A percentile compares a stretch with the other conserved stretches of the same genome.
Conservation (phyloP, 2,113 vertebrate species). For the Hippocampus abdominalis region DNA sequence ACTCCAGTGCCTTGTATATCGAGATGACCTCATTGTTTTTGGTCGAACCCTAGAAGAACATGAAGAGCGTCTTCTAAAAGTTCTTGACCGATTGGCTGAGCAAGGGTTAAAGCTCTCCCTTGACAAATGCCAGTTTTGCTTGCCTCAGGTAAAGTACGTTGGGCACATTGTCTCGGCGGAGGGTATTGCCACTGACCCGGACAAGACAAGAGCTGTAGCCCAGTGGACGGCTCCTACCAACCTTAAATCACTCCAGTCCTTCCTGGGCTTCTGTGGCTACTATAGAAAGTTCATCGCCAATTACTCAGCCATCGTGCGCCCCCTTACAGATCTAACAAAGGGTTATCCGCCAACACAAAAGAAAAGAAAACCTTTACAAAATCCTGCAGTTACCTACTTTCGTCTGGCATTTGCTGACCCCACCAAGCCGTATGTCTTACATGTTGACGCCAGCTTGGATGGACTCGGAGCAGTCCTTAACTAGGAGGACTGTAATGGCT, state of each 20-base stretch:
- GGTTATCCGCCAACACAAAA: neutral
- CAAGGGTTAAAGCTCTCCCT: neutral
- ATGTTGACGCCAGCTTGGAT: neutral
- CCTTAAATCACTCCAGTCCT: neutral
- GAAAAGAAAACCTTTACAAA: neutral
- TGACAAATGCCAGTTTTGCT: conserved; percentile 20
- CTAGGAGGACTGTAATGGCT: neutral
- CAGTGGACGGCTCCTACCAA: neutral
- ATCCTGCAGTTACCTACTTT: neutral
- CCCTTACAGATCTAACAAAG: neutral
- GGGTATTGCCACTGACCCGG: neutral
- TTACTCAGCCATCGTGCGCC: neutral
- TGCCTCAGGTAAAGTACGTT: neutral
- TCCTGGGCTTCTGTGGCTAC: neutral
- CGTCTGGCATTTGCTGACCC: neutral
- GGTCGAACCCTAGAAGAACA: neutral
- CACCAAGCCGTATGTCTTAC: neutral
- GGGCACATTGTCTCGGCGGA: neutral
- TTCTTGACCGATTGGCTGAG: neutral
- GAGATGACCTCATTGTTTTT: conserved; percentile 1
- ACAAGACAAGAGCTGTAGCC: neutral
- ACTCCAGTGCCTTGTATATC: neutral
- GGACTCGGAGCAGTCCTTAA: neutral
- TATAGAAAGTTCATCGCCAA: neutral
- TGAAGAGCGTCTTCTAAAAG: neutral